These are phyloP conservation scores for Vanessa atalanta DNA, from an alignment of 1,140 invertebrate species.

Conservation along the genomic window DNA sequence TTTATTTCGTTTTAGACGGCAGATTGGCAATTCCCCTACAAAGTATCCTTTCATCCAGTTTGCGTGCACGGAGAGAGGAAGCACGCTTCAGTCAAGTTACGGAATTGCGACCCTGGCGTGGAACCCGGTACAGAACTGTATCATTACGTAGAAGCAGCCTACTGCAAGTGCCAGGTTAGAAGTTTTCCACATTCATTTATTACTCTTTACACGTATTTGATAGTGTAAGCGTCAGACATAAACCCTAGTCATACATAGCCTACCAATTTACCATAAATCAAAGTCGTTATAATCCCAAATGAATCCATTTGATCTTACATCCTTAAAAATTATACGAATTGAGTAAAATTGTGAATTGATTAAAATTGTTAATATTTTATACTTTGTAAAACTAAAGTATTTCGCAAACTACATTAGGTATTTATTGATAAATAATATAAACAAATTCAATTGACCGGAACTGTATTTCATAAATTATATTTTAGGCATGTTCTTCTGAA, in stretches of 20 bases:
- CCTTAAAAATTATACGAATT: too few relatives aligned
- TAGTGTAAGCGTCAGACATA: too few relatives aligned
- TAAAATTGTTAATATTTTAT: too few relatives aligned
- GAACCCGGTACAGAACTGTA: constrained; percentile 67
- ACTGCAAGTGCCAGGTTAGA: constrained; percentile 66
- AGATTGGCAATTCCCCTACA: constrained; percentile 93
- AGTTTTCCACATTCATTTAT: background rate
- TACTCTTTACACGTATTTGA: too few relatives aligned
- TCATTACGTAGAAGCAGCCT: constrained; percentile 67
- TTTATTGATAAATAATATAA: too few relatives aligned
- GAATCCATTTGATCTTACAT: too few relatives aligned
- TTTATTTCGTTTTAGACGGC: constrained; percentile 82
- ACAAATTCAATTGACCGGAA: background rate
- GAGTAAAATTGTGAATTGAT: too few relatives aligned
- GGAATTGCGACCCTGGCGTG: constrained; percentile 65
- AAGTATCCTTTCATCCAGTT: constrained; percentile 90
- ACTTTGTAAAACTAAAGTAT: too few relatives aligned
- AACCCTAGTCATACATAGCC: too few relatives aligned
- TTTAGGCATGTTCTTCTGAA: constrained; percentile 71
- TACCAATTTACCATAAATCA: too few relatives aligned
- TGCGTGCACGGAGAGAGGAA: constrained; percentile 87
- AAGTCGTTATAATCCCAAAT: too few relatives aligned
- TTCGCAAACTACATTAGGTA: too few relatives aligned
- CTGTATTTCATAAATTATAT: constrained; percentile 12
- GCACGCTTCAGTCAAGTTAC: constrained; percentile 63